These are phyloP conservation scores for Ophion costatus DNA, from an alignment of 2,888 invertebrate genomes.

Conservation along the genomic window DNA sequence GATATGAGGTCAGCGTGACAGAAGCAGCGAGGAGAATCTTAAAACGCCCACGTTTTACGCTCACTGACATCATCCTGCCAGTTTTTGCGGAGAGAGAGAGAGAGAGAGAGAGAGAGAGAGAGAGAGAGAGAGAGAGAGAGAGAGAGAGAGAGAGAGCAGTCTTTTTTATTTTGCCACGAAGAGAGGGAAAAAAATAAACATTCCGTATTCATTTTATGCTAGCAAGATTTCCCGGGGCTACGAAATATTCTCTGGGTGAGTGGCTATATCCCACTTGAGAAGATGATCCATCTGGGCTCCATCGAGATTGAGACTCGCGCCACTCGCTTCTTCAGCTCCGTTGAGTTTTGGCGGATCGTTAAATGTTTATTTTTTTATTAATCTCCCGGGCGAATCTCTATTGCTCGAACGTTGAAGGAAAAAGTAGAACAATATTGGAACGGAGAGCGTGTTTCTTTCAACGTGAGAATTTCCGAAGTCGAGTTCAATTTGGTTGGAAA, in stretches of 20 bases:
- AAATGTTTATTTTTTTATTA: neutral
- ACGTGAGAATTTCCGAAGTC: neutral
- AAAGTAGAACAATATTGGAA: neutral
- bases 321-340: conserved; percentile 17
- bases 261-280: conserved; percentile 16
- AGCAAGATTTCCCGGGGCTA: neutral
- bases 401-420: neutral
- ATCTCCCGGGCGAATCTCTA: neutral
- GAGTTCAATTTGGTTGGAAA: neutral
- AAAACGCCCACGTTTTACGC: conserved; percentile 55
- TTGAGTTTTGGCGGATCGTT: conserved; percentile 12
- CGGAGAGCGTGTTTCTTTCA: neutral
- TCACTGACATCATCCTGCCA: conserved; percentile 52
- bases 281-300: conserved; percentile 48
- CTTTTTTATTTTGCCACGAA: conserved; percentile 1
- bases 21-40: conserved; percentile 37
- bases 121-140: neutral
- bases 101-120: neutral
- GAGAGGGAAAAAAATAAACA: neutral
- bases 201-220: neutral
- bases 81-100: conserved; percentile 9
- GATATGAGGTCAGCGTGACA: conserved; percentile 63
- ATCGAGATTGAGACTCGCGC: neutral
- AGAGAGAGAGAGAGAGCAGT: neutral
- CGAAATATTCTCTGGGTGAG: neutral